Evolutionary conservation across 2,888 invertebrate species (phyloP), one percentile per base, ranked within the genome.

Genomic region (Erebia epiphron): DNA sequence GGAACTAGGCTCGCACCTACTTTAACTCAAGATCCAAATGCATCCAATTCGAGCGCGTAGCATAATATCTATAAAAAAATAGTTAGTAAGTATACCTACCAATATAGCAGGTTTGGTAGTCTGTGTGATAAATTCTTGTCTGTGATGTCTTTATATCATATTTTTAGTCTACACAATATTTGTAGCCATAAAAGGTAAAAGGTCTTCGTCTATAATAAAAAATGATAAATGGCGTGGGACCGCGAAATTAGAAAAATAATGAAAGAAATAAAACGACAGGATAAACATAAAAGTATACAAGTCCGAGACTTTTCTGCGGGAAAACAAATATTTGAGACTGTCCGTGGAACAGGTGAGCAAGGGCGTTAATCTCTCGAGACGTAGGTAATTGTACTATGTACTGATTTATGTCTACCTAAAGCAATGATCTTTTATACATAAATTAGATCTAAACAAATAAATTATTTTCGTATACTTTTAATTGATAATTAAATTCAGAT

Each of bases 271-370:
- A 74, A 71, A 21, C 54, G 70, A 61, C 46, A 73, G 73, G 68
- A 74, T 74, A 75, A 76, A 76, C 75, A 68, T 67, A 78, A 78
- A 74, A 77, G 75, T 62, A 76, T 72, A 78, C 72, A 80, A 77
- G 79, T 79, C 73, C 74, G 71, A 76, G 74, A 74, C 68, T 75
- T 75, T 72, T 61, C 70, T 69, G 70, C 72, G 73, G 65, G 73
- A 73, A 78, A 81, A 82, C 54, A 70, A 70, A 83, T 79, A 79
- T 78, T 75, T 75, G 68, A 60, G 75, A 69, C 71, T 77, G 79
- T 79, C 79, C 78, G 77, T 77, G 75, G 76, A 81, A 82, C 79
- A 76, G 76, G 76, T 78, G 77, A 81, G 76, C 77, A 79, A 79
- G 76, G 74, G 76, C 77, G 73, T 75, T 77, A 79, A 80, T 81